A percentile compares a stretch with the other conserved stretches of the same genome.
Evolutionary conservation across 2,888 invertebrate genomes (phyloP).

Genomic region (Entomobrya proxima): DNA sequence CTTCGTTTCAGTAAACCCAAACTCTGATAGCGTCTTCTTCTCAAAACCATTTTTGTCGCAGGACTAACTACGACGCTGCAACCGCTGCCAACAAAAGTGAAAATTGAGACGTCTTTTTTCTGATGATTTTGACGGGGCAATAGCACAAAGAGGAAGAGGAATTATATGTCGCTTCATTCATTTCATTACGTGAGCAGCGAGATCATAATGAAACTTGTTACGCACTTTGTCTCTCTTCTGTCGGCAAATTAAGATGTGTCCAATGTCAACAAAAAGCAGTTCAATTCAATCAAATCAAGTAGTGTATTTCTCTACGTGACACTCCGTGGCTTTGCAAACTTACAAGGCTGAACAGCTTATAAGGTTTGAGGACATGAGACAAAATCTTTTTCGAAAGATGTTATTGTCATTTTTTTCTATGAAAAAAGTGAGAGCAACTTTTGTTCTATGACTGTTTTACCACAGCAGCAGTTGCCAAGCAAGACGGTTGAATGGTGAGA

Average conservation of each 20-base stretch:
- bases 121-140: neutral
- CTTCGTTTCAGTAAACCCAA: constrained; percentile 18
- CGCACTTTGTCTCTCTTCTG: neutral
- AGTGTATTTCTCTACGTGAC: neutral
- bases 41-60: neutral
- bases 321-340: neutral
- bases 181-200: neutral
- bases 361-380: neutral
- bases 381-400: neutral
- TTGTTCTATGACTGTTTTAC: constrained; percentile 8
- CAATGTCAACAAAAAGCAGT: constrained; percentile 13
- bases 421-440: constrained; percentile 49
- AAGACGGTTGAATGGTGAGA: constrained; percentile 15
- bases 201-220: neutral
- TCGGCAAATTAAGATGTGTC: neutral
- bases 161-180: neutral
- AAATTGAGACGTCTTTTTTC: neutral
- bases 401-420: neutral
- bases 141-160: too few relatives aligned
- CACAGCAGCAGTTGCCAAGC: constrained; percentile 39
- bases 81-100: neutral
- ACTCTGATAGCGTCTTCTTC: constrained; percentile 35
- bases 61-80: neutral
- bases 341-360: neutral
- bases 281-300: neutral